Evolutionary conservation across 2,888 invertebrate species (phyloP).

Genomic region (Scaptomyza tumidula): DNA sequence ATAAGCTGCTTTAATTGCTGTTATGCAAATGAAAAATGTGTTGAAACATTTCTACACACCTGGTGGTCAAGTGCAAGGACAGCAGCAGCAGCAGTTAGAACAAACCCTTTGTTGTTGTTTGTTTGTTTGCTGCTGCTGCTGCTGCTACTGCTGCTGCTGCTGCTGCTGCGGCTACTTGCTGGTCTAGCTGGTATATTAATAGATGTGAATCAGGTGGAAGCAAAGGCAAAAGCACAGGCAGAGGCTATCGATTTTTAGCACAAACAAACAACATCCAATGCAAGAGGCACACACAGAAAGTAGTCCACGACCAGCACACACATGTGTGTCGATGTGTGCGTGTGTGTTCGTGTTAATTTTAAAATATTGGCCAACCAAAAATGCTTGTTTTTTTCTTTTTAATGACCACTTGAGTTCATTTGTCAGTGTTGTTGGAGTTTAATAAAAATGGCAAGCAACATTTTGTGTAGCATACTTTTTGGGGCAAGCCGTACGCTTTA

Average conservation of each 20-base stretch:
- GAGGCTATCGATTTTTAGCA: slow-evolving; percentile 68
- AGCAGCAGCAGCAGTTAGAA: slow-evolving; percentile 8
- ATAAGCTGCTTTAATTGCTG: slow-evolving; percentile 57
- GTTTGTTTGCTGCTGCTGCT: not conserved
- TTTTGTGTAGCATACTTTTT: slow-evolving; percentile 41
- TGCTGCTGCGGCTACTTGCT: slow-evolving; percentile 10
- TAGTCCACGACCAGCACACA: slow-evolving; percentile 28
- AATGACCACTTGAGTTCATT: slow-evolving; percentile 26
- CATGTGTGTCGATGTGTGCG: slow-evolving; percentile 11
- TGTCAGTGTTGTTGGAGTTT: slow-evolving; percentile 28
- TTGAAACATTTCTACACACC: slow-evolving; percentile 50
- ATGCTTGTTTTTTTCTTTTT: slow-evolving; percentile 17
- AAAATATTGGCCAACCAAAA: slow-evolving; percentile 68
- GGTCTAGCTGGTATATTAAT: slow-evolving; percentile 44
- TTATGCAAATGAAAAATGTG: slow-evolving; percentile 52
- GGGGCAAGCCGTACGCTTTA: slow-evolving; percentile 8
- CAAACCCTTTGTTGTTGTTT: slow-evolving; percentile 6
- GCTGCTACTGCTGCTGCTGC: not conserved
- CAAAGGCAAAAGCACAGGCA: slow-evolving; percentile 32
- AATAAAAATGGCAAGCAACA: slow-evolving; percentile 31
- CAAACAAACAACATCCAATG: slow-evolving; percentile 33
- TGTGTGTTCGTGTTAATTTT: slow-evolving; percentile 58
- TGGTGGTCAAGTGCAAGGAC: slow-evolving; percentile 55
- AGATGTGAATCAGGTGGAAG: slow-evolving; percentile 52
- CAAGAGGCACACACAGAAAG: slow-evolving; percentile 34